Percentiles rank a stretch among this genome's conserved stretches.
Evolutionary conservation across 2,797 vertebrate species (phyloP).

Genomic region (Enteromius viviparus): DNA sequence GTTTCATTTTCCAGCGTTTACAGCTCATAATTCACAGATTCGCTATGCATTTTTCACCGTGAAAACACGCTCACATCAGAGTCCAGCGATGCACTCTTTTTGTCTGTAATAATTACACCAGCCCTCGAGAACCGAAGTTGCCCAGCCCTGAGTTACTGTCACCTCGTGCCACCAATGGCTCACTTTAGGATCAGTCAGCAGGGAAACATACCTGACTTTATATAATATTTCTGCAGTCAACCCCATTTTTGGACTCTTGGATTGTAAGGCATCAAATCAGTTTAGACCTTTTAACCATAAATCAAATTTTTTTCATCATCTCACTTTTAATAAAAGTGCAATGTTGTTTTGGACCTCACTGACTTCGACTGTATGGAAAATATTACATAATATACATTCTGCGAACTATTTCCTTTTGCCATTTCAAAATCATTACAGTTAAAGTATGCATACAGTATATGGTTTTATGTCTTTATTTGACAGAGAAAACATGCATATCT

Average conservation of each 20-base stretch:
- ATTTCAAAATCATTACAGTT: background rate
- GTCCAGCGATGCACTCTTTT: constrained; percentile 3
- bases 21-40: constrained; percentile 34
- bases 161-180: background rate
- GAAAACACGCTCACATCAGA: constrained; percentile 12
- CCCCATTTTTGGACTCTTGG: background rate
- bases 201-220: background rate
- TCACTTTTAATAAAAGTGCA: background rate
- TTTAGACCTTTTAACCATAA: background rate
- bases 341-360: background rate
- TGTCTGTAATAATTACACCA: background rate
- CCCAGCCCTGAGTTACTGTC: background rate
- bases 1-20: constrained; percentile 16
- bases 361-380: background rate
- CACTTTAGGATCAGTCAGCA: constrained; percentile 2
- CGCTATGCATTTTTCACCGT: constrained; percentile 21
- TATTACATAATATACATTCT: background rate
- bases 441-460: background rate
- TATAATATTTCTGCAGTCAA: background rate
- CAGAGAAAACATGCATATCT: background rate
- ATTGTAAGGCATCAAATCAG: background rate
- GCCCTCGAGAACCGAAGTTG: no score
- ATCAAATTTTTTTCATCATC: background rate
- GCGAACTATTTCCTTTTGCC: background rate
- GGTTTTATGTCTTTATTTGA: background rate